Base-by-base conservation (phyloP, 2,113 vertebrate genomes). In the Larimichthys polyactis region DNA sequence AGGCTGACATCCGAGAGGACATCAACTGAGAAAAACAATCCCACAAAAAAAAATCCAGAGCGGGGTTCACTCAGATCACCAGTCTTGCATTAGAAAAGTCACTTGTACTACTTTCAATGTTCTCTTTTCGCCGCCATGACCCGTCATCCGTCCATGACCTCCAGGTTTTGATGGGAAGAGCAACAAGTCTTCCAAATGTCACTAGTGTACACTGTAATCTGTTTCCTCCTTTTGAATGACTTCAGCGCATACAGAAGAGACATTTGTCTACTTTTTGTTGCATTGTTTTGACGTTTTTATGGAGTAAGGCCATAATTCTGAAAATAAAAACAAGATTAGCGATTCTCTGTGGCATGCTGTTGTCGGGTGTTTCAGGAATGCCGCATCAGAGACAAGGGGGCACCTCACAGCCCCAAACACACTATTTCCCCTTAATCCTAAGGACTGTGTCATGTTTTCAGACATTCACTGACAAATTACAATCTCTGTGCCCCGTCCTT, bases 251-350 rank as follows among this genome's bases (percentile, higher is more conserved):
- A 88, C 68, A 89, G 78, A 86, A 88, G 78, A 88, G 74, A 92
- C 89, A 57, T 82, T 67, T 86, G 65, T 90, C 86, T 78, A 44
- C 81, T 86, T 83, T 70, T 49, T 44, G 65, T 81, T 92, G 81
- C 91, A 91, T 85, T 88, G 78, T 73, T 91, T 79, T 75, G 78
- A 87, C 16, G 15, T 75, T 75, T 81, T 79, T 83, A 90, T 82
- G 81, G 70, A 90, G 86, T 94, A 94, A 92, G 92, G 92, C 92
- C 89, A 92, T 93, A 86, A 85, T 85, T 88, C 81, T 86, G 62
- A 81, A 78, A 90, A 89, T 66, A 87, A 83, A 90, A 85, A 64
- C 11, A 59, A 59, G 44, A 69, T 79, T 14, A 79, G 79, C 8
- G 65, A 36, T 69, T 79, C 69, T 82, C n/a, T 83, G 70, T 72